Evolutionary conservation across 2,888 invertebrate genomes (phyloP).

Genomic region (Dioctria rufipes): DNA sequence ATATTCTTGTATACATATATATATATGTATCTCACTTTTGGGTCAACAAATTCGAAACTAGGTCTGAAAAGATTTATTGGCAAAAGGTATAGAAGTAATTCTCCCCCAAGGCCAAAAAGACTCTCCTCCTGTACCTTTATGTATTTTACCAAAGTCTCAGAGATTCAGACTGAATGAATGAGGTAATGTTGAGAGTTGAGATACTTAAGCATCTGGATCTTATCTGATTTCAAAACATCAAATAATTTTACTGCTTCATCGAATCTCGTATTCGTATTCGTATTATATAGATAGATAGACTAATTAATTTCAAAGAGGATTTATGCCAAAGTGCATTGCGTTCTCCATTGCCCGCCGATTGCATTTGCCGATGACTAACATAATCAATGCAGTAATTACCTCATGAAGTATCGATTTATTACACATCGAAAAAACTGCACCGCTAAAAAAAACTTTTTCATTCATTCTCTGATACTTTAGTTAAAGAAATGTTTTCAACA

Average conservation of each 20-base stretch:
- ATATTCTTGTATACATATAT: too few species aligned
- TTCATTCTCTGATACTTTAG: too few species aligned
- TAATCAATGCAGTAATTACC: constrained; percentile 24
- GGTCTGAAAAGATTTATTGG: constrained; percentile 7
- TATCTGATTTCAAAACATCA: too few species aligned
- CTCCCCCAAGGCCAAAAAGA: constrained; percentile 11
- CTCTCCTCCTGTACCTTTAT: background rate
- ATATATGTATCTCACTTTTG: too few species aligned
- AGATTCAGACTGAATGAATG: constrained; percentile 4
- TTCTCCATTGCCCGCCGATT: background rate
- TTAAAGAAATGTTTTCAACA: too few species aligned
- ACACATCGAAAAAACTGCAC: background rate
- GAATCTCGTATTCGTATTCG: too few species aligned
- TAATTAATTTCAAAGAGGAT: constrained; percentile 5
- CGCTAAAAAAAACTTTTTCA: too few species aligned
- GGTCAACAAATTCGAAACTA: too few species aligned
- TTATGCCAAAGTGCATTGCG: background rate
- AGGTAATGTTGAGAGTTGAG: background rate
- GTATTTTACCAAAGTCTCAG: background rate
- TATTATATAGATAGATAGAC: too few species aligned
- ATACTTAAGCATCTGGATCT: too few species aligned
- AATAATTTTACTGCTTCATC: too few species aligned
- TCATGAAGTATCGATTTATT: constrained; percentile 1
- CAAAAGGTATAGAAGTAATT: background rate
- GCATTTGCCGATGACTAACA: background rate